phyloP scores from a whole-genome alignment of 2,888 invertebrate species.

The Troilus luridus region DNA sequence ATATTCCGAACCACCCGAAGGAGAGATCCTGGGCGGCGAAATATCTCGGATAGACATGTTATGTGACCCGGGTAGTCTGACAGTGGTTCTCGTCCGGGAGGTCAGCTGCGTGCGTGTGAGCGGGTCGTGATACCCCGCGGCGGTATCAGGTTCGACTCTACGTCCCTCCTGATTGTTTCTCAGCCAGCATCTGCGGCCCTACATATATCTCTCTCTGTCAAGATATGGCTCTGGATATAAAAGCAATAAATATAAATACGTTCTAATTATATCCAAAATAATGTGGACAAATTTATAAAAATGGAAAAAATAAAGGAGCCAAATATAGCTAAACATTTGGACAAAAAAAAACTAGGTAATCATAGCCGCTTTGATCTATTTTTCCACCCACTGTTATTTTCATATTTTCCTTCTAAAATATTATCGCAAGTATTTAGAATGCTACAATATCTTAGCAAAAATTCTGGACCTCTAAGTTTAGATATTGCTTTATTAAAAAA shows the following conservation, averaged over 20 bases:
- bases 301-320: too few species aligned
- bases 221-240: not conserved
- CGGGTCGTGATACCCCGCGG: not conserved
- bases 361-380: too few species aligned
- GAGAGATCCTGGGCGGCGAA: not conserved
- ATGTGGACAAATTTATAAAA: too few species aligned
- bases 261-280: not conserved
- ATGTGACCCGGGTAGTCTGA: conserved; percentile 9
- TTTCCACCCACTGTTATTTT: too few species aligned
- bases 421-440: too few species aligned
- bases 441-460: too few species aligned
- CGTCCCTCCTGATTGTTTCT: conserved; percentile 11
- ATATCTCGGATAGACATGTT: conserved; percentile 17
- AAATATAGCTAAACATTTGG: too few species aligned
- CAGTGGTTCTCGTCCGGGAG: not conserved
- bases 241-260: not conserved
- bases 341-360: too few species aligned
- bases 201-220: not conserved
- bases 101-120: conserved; percentile 24
- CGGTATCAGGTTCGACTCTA: not conserved
- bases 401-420: too few species aligned
- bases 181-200: not conserved
- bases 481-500: too few species aligned
- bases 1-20: not conserved
- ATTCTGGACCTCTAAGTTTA: too few species aligned